Conservation (phyloP, 2,113 vertebrate species). For the Bubo scandiacus region DNA sequence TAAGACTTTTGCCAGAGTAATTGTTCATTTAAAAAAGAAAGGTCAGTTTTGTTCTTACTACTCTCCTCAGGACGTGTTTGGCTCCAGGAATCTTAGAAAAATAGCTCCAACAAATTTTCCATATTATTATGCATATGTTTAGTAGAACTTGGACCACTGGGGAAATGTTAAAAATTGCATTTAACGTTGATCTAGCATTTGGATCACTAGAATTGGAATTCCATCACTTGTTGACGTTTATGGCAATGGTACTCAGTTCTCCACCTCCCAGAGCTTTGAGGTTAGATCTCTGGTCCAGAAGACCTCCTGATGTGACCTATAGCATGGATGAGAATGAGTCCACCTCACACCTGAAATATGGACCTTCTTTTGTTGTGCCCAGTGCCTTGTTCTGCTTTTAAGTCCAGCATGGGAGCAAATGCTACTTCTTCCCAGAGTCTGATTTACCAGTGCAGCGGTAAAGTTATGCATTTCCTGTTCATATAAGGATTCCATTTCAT, state of each 20-base stretch:
- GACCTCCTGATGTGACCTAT: background rate
- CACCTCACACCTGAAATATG: background rate
- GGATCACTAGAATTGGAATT: background rate
- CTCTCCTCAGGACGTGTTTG: background rate
- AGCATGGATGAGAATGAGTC: background rate
- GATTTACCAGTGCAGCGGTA: background rate
- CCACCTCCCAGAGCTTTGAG: background rate
- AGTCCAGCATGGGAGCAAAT: background rate
- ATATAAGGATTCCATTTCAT: background rate
- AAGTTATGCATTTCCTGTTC: background rate
- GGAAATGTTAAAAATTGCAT: background rate
- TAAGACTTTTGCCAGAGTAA: background rate
- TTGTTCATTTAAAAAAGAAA: background rate
- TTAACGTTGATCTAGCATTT: background rate
- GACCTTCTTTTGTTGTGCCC: background rate
- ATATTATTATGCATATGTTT: background rate
- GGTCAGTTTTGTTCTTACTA: background rate
- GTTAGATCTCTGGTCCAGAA: background rate
- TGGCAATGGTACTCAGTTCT: background rate
- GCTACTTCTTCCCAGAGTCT: background rate
- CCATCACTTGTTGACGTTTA: background rate
- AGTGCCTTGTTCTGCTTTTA: background rate
- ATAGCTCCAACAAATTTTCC: background rate
- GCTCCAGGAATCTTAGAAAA: background rate
- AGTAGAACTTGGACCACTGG: accelerated